Conservation (phyloP, 1,140 invertebrate species). For the Leptopilina clavipes region DNA sequence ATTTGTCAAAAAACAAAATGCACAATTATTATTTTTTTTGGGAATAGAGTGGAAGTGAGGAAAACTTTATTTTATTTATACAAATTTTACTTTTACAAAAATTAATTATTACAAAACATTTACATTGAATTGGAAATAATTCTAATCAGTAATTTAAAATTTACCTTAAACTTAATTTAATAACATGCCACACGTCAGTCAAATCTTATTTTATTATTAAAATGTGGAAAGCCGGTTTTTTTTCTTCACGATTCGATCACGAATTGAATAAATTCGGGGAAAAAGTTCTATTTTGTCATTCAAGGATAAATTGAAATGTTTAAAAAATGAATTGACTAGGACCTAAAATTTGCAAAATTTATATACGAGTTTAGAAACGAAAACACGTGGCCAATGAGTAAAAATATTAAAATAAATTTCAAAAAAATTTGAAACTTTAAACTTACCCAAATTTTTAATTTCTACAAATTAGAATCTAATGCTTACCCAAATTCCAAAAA, state of each 20-base stretch:
- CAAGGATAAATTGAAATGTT: too few species aligned
- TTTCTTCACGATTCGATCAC: not conserved
- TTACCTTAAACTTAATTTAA: conserved; percentile 50
- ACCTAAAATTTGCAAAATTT: not conserved
- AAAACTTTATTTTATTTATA: conserved; percentile 56
- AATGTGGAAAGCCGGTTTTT: conserved; percentile 18
- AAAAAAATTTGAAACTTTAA: not conserved
- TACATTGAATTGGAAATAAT: conserved; percentile 57
- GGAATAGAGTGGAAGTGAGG: conserved; percentile 39
- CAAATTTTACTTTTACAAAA: conserved; percentile 59
- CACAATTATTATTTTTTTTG: conserved; percentile 3
- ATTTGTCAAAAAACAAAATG: conserved; percentile 36
- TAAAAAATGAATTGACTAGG: too few species aligned
- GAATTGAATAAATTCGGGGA: too few species aligned
- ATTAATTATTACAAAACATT: conserved; percentile 63
- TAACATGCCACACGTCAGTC: conserved; percentile 56
- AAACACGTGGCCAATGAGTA: conserved; percentile 7
- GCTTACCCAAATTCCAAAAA: conserved; percentile 33
- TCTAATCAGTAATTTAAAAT: conserved; percentile 45
- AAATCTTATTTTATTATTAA: conserved; percentile 40
- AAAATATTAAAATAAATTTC: not conserved
- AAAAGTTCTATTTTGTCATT: too few species aligned
- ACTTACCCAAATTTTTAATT: conserved; percentile 13
- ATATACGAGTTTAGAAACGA: not conserved
- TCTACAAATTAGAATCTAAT: conserved; percentile 24